Evolutionary conservation across 1,140 invertebrate genomes (phyloP), one percentile per base, ranked within the genome.

Genomic region (Mamestra configurata): DNA sequence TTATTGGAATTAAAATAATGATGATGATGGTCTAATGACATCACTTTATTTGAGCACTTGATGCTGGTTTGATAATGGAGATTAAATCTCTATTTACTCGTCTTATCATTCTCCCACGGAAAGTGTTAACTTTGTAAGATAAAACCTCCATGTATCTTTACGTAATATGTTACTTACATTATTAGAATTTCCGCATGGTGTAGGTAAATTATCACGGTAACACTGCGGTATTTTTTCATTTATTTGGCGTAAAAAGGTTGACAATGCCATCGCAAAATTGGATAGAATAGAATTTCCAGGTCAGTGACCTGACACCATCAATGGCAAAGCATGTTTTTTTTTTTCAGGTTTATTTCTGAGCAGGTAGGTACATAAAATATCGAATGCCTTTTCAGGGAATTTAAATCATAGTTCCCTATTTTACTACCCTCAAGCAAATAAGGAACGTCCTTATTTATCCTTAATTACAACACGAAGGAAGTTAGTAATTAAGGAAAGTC

Each of bases 1-100:
- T 70, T 49, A 70, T 70, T 70, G 15, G 66, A 70, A 70, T 70
- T 70, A 70, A 49, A 70, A 70, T 70, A 70, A 70, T 70, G 40
- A 70, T 70, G 66, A 70, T 70, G 66, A 49, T 46, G 31, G 18
- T 46, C 15, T 70, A 70, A 70, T 70, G 66, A 70, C 66, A 24
- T 49, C 66, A 70, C 40, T 70, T 66, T 37, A 70, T 70, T 70
- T 70, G 66, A 70, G 20, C 8, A 66, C 61, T 22, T 70, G 49
- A 70, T 70, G 66, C 24, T 15, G 11, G 40, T 24, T 70, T 70
- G 61, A 66, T 66, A 66, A 35, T 66, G 35, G 61, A 66, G 61
- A 70, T 70, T 70, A 70, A 70, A 70, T 70, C 37, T 70, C 66
- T 70, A 70, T 70, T 70, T 70, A 70, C 66, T 70, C 35, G 35